Percentiles rank a stretch among this genome's conserved stretches.
Conservation (phyloP, 2,113 vertebrate species). For the Hystrix brachyura region DNA sequence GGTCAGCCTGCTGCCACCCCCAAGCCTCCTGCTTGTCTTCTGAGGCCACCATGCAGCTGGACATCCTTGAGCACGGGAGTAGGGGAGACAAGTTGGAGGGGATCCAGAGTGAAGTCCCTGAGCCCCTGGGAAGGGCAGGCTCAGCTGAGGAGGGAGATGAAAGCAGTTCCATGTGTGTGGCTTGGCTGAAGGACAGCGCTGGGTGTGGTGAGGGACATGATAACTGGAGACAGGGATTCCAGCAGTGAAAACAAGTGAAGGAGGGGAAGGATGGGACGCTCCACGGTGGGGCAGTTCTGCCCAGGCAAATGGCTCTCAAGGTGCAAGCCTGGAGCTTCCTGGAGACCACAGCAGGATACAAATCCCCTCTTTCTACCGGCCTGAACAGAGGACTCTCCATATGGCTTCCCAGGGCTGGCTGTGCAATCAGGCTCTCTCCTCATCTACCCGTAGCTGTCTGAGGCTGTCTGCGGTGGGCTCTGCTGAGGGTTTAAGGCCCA, state of each 20-base stretch:
- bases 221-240: conserved; percentile 74
- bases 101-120: conserved; percentile 65
- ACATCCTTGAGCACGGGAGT: background rate
- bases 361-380: background rate
- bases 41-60: conserved; percentile 44
- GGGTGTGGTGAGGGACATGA: conserved; percentile 70
- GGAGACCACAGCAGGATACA: background rate
- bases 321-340: background rate
- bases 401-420: background rate
- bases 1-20: background rate
- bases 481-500: background rate
- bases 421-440: background rate
- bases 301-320: background rate
- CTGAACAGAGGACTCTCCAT: background rate
- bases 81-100: conserved; percentile 64
- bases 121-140: conserved; percentile 67
- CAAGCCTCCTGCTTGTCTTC: background rate
- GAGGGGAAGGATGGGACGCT: background rate
- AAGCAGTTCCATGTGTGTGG: conserved; percentile 77
- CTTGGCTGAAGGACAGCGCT: conserved; percentile 76
- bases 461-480: background rate
- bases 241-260: conserved; percentile 54
- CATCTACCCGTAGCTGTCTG: background rate
- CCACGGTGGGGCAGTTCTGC: background rate
- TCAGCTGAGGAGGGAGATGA: conserved; percentile 67